phyloP scores from a whole-genome alignment of 2,888 invertebrate genomes.

The Phragmatobia fuliginosa region DNA sequence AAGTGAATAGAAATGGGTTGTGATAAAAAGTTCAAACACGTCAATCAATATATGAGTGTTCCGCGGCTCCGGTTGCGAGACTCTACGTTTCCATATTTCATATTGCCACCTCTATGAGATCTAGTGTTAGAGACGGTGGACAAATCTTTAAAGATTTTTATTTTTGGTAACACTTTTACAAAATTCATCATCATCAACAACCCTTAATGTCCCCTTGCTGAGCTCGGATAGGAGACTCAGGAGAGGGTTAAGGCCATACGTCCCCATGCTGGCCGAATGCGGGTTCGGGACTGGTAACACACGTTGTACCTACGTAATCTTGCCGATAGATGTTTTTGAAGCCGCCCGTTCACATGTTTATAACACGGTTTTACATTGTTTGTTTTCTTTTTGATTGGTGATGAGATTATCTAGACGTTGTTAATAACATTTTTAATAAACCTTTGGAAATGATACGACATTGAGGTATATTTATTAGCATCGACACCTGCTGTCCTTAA shows the following conservation, averaged over 20 bases:
- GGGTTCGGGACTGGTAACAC: no score
- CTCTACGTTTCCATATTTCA: conserved; percentile 70
- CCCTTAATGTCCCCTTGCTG: no score
- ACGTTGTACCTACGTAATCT: no score
- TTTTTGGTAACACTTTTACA: background rate
- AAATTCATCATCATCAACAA: no score
- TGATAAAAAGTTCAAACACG: conserved; percentile 62
- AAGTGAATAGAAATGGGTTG: conserved; percentile 48
- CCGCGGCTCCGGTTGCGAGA: conserved; percentile 43
- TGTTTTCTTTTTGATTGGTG: background rate
- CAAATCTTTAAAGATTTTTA: background rate
- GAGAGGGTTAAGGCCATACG: no score
- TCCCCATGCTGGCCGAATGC: no score
- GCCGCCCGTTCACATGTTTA: no score
- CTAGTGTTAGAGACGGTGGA: conserved; percentile 52
- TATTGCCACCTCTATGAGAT: conserved; percentile 62
- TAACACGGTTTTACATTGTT: background rate
- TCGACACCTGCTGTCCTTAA: background rate
- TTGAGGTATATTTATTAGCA: background rate
- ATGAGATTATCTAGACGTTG: background rate
- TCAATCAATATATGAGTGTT: conserved; percentile 72
- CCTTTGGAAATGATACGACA: background rate
- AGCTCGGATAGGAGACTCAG: no score
- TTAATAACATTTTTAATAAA: no score
- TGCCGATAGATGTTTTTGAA: no score